Conservation (phyloP, 2,888 invertebrate genomes). For the Meghimatium bilineatum region DNA sequence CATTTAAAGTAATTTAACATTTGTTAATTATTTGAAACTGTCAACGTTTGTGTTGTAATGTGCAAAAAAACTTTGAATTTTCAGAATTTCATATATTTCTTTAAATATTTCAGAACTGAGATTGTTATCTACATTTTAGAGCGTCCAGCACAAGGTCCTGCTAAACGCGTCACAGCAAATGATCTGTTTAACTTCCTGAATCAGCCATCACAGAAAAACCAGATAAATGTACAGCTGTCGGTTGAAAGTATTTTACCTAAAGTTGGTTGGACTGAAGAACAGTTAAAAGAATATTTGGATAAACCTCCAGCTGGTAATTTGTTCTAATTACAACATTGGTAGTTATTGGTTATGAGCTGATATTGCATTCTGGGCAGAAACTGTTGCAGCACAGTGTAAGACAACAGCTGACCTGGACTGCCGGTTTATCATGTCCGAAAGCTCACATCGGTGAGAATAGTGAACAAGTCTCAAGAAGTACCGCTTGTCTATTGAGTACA, state of each 20-base stretch:
- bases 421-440: too few relatives aligned
- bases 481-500: too few relatives aligned
- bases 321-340: not conserved
- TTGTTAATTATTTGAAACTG: not conserved
- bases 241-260: slow-evolving; percentile 85
- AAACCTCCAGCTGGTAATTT: slow-evolving; percentile 84
- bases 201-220: slow-evolving; percentile 83
- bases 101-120: slow-evolving; percentile 80
- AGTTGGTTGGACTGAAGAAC: slow-evolving; percentile 83
- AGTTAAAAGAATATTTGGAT: slow-evolving; percentile 88
- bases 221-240: slow-evolving; percentile 84
- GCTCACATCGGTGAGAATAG: too few relatives aligned
- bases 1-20: not conserved
- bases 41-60: not conserved
- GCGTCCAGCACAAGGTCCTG: slow-evolving; percentile 80
- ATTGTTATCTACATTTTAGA: slow-evolving; percentile 86
- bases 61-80: not conserved
- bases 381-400: too few relatives aligned
- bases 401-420: too few relatives aligned
- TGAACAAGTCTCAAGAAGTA: too few relatives aligned
- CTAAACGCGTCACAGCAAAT: slow-evolving; percentile 75
- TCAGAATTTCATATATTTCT: not conserved
- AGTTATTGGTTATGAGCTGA: too few relatives aligned
- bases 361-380: too few relatives aligned
- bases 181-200: slow-evolving; percentile 79